Evolutionary conservation across 2,888 invertebrate species (phyloP).

Genomic region (Crematogaster levior): DNA sequence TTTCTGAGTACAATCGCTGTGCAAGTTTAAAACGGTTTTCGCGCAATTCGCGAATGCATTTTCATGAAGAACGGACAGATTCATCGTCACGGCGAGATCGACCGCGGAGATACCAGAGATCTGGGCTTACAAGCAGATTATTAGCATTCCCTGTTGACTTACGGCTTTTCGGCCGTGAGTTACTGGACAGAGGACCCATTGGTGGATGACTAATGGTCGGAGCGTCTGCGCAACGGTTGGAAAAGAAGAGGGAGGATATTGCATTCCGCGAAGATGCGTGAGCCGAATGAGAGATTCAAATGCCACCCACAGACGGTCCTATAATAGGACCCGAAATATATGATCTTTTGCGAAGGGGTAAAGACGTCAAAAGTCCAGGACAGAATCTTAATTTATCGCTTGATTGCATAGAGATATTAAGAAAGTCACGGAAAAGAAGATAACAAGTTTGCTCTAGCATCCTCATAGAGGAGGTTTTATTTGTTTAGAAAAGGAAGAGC

Average conservation of each 20-base stretch:
- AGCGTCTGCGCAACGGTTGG: slow-evolving; percentile 47
- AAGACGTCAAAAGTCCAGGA: neutral
- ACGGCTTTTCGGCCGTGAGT: slow-evolving; percentile 70
- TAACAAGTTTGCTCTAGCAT: too few species aligned
- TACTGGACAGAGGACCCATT: slow-evolving; percentile 74
- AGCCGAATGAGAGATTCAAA: slow-evolving; percentile 52
- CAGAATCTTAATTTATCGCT: slow-evolving; percentile 12
- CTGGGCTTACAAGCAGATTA: slow-evolving; percentile 68
- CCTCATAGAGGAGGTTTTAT: too few species aligned
- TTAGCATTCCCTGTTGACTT: slow-evolving; percentile 68
- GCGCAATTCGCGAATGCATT: neutral
- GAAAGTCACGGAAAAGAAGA: too few species aligned
- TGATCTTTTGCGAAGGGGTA: neutral
- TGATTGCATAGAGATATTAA: neutral
- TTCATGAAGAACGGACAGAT: neutral
- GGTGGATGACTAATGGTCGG: slow-evolving; percentile 74
- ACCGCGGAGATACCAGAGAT: slow-evolving; percentile 55
- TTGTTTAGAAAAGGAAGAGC: too few species aligned
- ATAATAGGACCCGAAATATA: neutral
- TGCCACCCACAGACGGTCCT: slow-evolving; percentile 27
- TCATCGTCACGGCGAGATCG: neutral
- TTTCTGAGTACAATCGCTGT: neutral
- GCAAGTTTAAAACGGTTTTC: neutral
- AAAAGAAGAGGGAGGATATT: slow-evolving; percentile 52
- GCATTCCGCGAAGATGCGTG: slow-evolving; percentile 67